Evolutionary conservation across 2,797 vertebrate species (phyloP), one percentile per base, ranked within the genome.

Genomic region (Eulemur coronatus): DNA sequence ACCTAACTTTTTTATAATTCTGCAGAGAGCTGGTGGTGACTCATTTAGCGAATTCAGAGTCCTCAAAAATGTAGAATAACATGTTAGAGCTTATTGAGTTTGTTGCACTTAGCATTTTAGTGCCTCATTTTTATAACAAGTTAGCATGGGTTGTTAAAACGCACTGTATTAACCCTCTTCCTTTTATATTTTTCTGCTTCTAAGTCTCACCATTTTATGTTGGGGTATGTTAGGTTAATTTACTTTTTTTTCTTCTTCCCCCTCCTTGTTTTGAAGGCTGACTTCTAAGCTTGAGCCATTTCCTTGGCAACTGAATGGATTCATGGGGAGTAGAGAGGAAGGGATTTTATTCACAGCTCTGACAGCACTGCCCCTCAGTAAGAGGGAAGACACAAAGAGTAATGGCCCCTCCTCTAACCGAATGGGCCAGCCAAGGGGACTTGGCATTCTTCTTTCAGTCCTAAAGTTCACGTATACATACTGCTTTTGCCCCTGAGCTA

Each of bases 31-130:
- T 65, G 52, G 65, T 98, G 48, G 65, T 98, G 96, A 97, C 95
- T 98, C 97, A 97, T 96, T 97, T 97, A 92, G 95, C 97, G 96
- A 98, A 95, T 95, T 98, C 90, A 96, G 22, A 98, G 92, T 93
- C 97, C 93, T 97, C 87, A 73, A 84, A 57, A 97, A 89, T 84
- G 85, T 97, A 96, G 91, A 97, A 91, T 94, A 97, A 94, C 90
- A 67, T 94, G 94, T 95, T 97, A 96, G 93, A 97, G 88, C 93
- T 98, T 97, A 96, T 94, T 97, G 89, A 96, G 88, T 95, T 82
- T 96, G 93, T 90, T 75, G 89, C 96, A 88, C 89, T 98, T 95
- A 75, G 84, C 95, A 63, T 97, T 98, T 97, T 91, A 97, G 97
- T 95, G 95, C 94, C 93, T 97, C 69, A 43, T 94, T 98, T 96